Conservation (phyloP, 2,888 invertebrate species). For the Ormyrus thymus region DNA sequence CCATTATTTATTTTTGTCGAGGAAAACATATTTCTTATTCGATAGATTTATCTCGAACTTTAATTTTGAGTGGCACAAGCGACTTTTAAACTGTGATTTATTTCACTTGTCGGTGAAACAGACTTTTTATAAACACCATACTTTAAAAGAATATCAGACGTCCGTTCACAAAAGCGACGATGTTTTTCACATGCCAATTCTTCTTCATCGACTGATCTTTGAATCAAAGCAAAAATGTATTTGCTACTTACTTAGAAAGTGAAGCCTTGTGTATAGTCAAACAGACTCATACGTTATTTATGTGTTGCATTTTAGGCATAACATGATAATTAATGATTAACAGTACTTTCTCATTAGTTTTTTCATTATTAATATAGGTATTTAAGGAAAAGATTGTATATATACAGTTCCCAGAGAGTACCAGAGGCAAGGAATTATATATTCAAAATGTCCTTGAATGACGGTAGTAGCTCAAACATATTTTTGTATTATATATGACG, state of each 20-base stretch:
- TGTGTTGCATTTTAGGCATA: slow-evolving; percentile 36
- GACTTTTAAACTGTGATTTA: slow-evolving; percentile 52
- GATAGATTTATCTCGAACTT: slow-evolving; percentile 29
- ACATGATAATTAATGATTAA: slow-evolving; percentile 33
- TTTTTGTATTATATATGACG: slow-evolving; percentile 63
- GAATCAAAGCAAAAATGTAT: slow-evolving; percentile 25
- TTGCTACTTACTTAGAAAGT: slow-evolving; percentile 14
- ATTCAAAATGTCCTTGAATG: slow-evolving; percentile 33
- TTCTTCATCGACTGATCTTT: not conserved
- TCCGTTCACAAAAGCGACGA: slow-evolving; percentile 1
- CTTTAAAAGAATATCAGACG: slow-evolving; percentile 1
- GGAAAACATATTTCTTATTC: slow-evolving; percentile 25
- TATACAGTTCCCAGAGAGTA: slow-evolving; percentile 41
- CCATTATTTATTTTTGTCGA: not conserved
- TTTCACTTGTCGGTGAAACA: slow-evolving; percentile 19
- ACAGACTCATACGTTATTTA: slow-evolving; percentile 19
- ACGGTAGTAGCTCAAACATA: slow-evolving; percentile 57
- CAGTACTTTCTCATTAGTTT: slow-evolving; percentile 34
- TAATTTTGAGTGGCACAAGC: slow-evolving; percentile 42
- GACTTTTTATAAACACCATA: not conserved
- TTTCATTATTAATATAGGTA: slow-evolving; percentile 28
- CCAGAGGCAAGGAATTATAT: slow-evolving; percentile 26
- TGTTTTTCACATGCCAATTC: slow-evolving; percentile 14
- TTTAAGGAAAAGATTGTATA: slow-evolving; percentile 40
- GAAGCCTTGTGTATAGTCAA: slow-evolving; percentile 17